These are phyloP conservation scores for Actenoides hombroni DNA, from an alignment of 2,113 vertebrate species.

Conservation along the genomic window DNA sequence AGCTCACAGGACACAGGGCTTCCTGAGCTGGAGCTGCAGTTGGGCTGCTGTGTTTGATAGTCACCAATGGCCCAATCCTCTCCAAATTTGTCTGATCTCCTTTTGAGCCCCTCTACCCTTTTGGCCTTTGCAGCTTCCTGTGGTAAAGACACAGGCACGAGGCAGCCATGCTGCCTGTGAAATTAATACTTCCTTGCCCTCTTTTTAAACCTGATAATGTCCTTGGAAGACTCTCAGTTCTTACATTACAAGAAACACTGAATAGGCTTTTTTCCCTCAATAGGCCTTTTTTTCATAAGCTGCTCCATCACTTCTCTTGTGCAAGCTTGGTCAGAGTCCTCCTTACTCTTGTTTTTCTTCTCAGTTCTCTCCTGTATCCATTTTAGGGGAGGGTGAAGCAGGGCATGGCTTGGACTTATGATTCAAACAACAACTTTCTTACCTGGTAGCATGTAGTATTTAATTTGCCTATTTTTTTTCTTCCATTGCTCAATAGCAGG, in stretches of 20 bases:
- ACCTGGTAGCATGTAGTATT: neutral
- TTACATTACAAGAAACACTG: neutral
- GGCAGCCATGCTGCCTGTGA: neutral
- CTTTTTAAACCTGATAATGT: neutral
- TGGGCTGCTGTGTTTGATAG: neutral
- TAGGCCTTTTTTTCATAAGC: neutral
- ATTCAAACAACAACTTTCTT: neutral
- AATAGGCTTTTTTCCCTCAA: neutral
- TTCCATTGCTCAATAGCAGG: neutral
- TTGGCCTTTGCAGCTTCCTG: neutral
- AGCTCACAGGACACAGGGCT: neutral
- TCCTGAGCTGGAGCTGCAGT: neutral
- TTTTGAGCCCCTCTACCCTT: neutral
- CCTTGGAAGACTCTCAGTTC: neutral
- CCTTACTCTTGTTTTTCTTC: neutral
- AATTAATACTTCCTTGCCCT: neutral
- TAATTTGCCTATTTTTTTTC: neutral
- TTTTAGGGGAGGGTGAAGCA: neutral
- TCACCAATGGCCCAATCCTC: neutral
- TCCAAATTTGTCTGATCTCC: neutral
- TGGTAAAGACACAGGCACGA: accelerated
- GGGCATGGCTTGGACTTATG: neutral
- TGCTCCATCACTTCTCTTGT: neutral
- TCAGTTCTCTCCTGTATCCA: neutral
- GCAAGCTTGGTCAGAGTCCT: neutral